These are phyloP conservation scores for Watersipora subatra DNA, from an alignment of 1,140 invertebrate genomes.

Conservation along the genomic window DNA sequence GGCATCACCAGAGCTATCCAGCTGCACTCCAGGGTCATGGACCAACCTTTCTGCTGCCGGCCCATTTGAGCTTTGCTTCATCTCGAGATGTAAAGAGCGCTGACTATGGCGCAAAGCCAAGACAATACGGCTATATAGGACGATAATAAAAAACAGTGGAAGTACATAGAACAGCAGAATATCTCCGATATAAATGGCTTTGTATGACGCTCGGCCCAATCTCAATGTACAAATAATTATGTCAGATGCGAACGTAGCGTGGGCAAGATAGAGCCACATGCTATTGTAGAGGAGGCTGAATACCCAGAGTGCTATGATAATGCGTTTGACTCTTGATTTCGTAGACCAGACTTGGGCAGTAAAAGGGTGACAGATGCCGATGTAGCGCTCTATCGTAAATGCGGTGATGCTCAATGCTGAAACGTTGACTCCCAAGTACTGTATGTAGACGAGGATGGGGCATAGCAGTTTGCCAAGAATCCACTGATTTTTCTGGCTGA, in stretches of 20 bases:
- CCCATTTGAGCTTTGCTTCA: too few species aligned
- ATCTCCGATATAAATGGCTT: conserved; percentile 8
- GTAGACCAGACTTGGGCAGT: conserved; percentile 33
- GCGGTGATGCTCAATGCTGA: conserved; percentile 36
- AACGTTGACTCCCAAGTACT: conserved; percentile 63
- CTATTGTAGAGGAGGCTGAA: conserved; percentile 53
- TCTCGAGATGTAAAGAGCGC: too few species aligned
- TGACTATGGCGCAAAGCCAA: conserved; percentile 20
- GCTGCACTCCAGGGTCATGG: too few species aligned
- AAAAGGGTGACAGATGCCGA: conserved; percentile 35
- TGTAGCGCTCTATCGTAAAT: conserved; percentile 36
- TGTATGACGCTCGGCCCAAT: not conserved
- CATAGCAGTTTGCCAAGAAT: conserved; percentile 71
- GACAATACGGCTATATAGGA: conserved; percentile 34
- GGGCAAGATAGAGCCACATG: not conserved
- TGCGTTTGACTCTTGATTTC: conserved; percentile 57
- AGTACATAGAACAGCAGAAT: conserved; percentile 34
- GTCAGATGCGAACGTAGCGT: conserved; percentile 8
- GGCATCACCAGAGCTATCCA: too few species aligned
- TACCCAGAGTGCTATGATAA: conserved; percentile 65
- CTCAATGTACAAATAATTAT: not conserved
- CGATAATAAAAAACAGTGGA: conserved; percentile 33
- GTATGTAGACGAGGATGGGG: conserved; percentile 60
- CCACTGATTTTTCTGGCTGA: conserved; percentile 52
- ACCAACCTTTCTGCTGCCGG: too few species aligned